phyloP scores from a whole-genome alignment of 2,888 invertebrate genomes.

The Calliphora vomitoria region DNA sequence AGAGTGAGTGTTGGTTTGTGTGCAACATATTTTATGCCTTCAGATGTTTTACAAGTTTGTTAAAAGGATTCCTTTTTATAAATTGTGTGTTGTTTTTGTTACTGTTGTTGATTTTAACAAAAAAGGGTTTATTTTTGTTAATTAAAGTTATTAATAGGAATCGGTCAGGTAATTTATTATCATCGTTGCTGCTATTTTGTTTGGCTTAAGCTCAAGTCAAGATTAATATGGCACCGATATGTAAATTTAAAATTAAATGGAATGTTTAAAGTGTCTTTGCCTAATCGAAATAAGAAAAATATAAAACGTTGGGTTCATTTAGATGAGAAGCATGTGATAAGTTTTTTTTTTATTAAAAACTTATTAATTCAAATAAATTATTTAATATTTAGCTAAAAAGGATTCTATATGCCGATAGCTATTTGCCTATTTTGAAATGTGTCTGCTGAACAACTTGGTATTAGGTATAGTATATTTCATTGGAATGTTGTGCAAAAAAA shows the following conservation, averaged over 20 bases:
- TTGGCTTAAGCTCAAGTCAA: conserved; percentile 30
- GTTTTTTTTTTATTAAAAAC: no score
- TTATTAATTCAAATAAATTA: no score
- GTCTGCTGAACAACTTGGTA: no score
- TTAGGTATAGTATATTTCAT: no score
- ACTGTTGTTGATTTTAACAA: conserved; percentile 30
- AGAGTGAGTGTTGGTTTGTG: conserved; percentile 45
- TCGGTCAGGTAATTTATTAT: conserved; percentile 73
- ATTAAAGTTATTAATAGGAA: conserved; percentile 82
- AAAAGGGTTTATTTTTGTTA: conserved; percentile 77
- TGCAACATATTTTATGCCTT: conserved; percentile 62
- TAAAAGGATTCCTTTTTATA: conserved; percentile 61
- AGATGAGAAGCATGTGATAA: no score
- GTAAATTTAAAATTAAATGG: conserved; percentile 63
- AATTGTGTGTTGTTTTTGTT: conserved; percentile 39
- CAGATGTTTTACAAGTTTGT: conserved; percentile 59
- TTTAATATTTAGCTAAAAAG: no score
- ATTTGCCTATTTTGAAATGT: no score
- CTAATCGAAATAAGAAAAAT: conserved; percentile 7
- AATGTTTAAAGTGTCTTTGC: conserved; percentile 50
- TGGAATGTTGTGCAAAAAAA: no score
- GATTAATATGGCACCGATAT: conserved; percentile 62
- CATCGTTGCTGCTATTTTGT: conserved; percentile 38
- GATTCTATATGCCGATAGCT: no score
- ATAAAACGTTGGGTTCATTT: no score